Evolutionary conservation across 53 echinoderm and acorn worm species (phyloP).

Genomic region (Paracentrotus lividus): DNA sequence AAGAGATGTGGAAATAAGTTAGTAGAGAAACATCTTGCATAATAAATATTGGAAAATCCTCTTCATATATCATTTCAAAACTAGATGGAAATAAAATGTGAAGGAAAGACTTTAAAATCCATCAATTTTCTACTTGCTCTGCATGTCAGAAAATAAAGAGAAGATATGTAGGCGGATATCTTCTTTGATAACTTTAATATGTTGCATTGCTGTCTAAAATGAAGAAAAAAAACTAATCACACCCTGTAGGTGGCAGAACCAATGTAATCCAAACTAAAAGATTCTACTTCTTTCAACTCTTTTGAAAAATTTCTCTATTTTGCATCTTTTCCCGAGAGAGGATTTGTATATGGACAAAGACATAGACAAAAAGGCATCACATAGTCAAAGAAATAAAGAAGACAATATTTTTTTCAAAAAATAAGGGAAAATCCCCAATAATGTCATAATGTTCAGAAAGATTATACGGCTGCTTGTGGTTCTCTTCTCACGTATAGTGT

Average conservation of each 20-base stretch:
- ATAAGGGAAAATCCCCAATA: constrained; percentile 8
- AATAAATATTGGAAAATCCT: no score
- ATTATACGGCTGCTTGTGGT: no score
- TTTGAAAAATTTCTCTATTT: not conserved
- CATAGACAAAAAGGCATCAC: not conserved
- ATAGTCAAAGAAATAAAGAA: not conserved
- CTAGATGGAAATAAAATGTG: no score
- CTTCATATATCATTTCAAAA: no score
- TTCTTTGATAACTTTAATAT: not conserved
- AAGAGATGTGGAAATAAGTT: no score
- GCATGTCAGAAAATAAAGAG: no score
- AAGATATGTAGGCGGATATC: not conserved
- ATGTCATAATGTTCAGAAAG: no score
- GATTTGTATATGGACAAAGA: not conserved
- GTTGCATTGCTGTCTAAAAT: not conserved
- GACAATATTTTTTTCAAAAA: not conserved
- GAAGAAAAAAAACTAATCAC: not conserved
- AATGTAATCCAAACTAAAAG: not conserved
- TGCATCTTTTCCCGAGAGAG: not conserved
- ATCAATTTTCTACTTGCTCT: no score
- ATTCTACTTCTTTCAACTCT: not conserved
- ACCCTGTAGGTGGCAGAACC: not conserved
- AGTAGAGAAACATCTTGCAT: no score
- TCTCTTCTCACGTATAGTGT: no score
- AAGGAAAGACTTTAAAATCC: no score